Evolutionary conservation across 1,140 invertebrate species (phyloP), one percentile per base, ranked within the genome.

Genomic region (Papilio polytes): DNA sequence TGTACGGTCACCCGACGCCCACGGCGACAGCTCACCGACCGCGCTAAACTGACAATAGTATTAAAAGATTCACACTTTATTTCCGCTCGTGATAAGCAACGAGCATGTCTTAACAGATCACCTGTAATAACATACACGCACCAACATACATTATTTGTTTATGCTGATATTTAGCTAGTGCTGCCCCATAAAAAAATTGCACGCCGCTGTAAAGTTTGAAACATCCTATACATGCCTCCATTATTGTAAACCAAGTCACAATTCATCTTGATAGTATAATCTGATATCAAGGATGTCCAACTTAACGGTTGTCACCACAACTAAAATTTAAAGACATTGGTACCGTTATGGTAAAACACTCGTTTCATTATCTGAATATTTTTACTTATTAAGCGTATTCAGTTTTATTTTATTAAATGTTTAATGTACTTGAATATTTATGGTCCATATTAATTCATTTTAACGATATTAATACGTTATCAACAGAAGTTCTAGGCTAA

Each of bases 1-100:
- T 26, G 59, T 46, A 46, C 73, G 73, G 73, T 74, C 73, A 74
- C 73, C 41, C 8, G 41, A 46, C 44, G 73, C 73, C 73, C 44
- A 74, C 73, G n/a, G 73, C n/a, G 41, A 74, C 41, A n/a, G 7
- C 41, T 46, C 41, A 46, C 44, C 36, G 73, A 10, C 73, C 41
- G 9, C n/a, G 44, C 10, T 26, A 63, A 63, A 63, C 9, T 13
- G 59, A 63, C 22, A 63, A 20, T 9, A 20, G n/a, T 20, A 56
- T 56, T 56, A 56, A 7, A 56, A 56, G 53, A 56, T 56, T 56
- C 53, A 56, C n/a, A 56, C n/a, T 56, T 56, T 56, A n/a, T 9
- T n/a, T n/a, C 18, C 3, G 53, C 53, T 56, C 18, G 53, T 56
- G n/a, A 2, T 56, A 56, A 8, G 7, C 53, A 1, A 7, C 18